Conservation (phyloP, 2,888 invertebrate genomes). For the Chouioia cunea region DNA sequence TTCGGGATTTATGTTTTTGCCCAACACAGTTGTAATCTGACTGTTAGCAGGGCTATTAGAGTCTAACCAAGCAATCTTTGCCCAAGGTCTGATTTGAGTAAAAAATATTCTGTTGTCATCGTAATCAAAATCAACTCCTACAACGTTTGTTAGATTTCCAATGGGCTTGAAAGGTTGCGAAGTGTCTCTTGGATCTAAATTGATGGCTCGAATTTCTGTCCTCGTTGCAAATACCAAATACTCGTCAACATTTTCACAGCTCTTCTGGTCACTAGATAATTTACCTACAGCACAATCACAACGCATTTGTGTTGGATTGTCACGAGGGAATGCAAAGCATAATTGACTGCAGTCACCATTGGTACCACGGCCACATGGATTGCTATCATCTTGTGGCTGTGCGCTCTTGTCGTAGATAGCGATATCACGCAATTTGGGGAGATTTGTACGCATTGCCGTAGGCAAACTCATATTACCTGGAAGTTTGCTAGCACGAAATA, state of each 20-base stretch:
- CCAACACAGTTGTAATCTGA: conserved; percentile 78
- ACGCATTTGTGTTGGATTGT: conserved; percentile 72
- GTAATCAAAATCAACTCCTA: conserved; percentile 96
- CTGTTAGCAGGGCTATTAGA: conserved; percentile 77
- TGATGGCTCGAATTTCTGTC: conserved; percentile 92
- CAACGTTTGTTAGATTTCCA: conserved; percentile 89
- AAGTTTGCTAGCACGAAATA: conserved; percentile 84
- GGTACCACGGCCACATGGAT: conserved; percentile 82
- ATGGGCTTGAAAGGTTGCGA: conserved; percentile 88
- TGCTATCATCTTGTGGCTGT: conserved; percentile 86
- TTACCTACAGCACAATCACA: conserved; percentile 96
- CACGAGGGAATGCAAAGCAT: conserved; percentile 91
- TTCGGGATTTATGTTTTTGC: conserved; percentile 89
- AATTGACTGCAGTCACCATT: conserved; percentile 94
- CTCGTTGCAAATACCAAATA: conserved; percentile 94
- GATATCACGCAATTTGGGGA: conserved; percentile 89
- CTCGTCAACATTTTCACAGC: conserved; percentile 87
- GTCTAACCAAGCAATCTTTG: conserved; percentile 86
- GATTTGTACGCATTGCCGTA: conserved; percentile 82
- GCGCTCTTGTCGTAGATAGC: conserved; percentile 90
- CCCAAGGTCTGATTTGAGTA: conserved; percentile 93
- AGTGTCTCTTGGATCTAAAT: conserved; percentile 85
- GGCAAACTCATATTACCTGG: conserved; percentile 80
- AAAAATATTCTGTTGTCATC: conserved; percentile 89
- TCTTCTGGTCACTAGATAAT: conserved; percentile 75